Evolutionary conservation across 2,888 invertebrate genomes (phyloP).

Genomic region (Dorcus parallelipipedus): DNA sequence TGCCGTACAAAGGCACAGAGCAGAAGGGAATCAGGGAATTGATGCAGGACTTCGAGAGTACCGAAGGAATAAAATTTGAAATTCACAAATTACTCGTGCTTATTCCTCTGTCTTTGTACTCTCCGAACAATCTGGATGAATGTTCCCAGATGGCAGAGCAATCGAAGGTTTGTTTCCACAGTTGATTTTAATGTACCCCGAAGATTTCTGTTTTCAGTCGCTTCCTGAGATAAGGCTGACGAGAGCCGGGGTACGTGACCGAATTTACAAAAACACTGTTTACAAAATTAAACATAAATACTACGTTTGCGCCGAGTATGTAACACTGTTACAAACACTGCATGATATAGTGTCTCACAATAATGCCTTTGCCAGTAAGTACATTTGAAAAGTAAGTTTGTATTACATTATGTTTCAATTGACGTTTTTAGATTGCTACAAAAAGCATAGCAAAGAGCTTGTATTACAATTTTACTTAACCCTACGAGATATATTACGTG

Average conservation of each 20-base stretch:
- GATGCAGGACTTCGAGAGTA: slow-evolving; percentile 48
- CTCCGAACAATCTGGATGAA: slow-evolving; percentile 53
- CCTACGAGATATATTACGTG: slow-evolving; percentile 49
- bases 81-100: slow-evolving; percentile 59
- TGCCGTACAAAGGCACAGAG: slow-evolving; percentile 50
- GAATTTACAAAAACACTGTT: slow-evolving; percentile 58
- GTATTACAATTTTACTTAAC: slow-evolving; percentile 55
- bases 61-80: slow-evolving; percentile 52
- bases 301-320: slow-evolving; percentile 60
- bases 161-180: slow-evolving; percentile 31
- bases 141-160: slow-evolving; percentile 30
- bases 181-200: no score
- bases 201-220: slow-evolving; percentile 43
- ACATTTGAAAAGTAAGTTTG: background rate
- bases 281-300: slow-evolving; percentile 53
- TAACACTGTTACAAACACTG: slow-evolving; percentile 62
- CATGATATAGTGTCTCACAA: slow-evolving; percentile 43
- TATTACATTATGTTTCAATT: background rate
- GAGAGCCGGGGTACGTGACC: slow-evolving; percentile 58
- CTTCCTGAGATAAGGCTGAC: slow-evolving; percentile 50
- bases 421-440: slow-evolving; percentile 45
- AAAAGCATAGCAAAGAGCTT: slow-evolving; percentile 51
- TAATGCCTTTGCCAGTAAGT: slow-evolving; percentile 42
- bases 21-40: slow-evolving; percentile 42
- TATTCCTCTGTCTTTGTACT: slow-evolving; percentile 57